Conservation (phyloP, 1,140 invertebrate species). For the Hyles vespertilio region DNA sequence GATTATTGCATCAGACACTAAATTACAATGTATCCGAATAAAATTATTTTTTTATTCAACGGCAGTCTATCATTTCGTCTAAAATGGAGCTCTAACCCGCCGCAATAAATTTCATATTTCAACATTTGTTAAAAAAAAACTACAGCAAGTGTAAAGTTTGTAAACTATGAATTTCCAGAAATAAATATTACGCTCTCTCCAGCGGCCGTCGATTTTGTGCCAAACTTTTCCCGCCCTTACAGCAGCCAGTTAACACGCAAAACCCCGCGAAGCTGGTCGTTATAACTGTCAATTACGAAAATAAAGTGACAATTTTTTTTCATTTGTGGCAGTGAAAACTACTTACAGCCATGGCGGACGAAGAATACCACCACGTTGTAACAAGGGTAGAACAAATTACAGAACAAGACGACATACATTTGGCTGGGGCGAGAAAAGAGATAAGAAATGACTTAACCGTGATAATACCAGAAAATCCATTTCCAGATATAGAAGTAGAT, state of each 20-base stretch:
- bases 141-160: not conserved
- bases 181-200: constrained; percentile 11
- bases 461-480: constrained; percentile 67
- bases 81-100: too few relatives aligned
- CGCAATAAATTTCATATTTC: too few relatives aligned
- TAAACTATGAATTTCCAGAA: constrained; percentile 8
- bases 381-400: constrained; percentile 64
- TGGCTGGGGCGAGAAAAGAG: constrained; percentile 63
- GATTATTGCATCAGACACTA: too few relatives aligned
- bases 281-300: constrained; percentile 1
- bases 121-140: not conserved
- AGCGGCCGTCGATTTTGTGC: constrained; percentile 3
- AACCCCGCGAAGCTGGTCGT: constrained; percentile 35
- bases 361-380: constrained; percentile 47
- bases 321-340: constrained; percentile 33
- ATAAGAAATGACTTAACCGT: constrained; percentile 58
- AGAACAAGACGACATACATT: constrained; percentile 58
- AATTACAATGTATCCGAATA: too few relatives aligned
- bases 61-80: too few relatives aligned
- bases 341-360: constrained; percentile 44
- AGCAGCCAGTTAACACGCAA: constrained; percentile 49
- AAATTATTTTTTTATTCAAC: too few relatives aligned
- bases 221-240: constrained; percentile 8
- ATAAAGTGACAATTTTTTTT: constrained; percentile 14
- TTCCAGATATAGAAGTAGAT: constrained; percentile 69